Base-by-base conservation (phyloP, 2,113 vertebrate species). In the Cephalopholis sonnerati region DNA sequence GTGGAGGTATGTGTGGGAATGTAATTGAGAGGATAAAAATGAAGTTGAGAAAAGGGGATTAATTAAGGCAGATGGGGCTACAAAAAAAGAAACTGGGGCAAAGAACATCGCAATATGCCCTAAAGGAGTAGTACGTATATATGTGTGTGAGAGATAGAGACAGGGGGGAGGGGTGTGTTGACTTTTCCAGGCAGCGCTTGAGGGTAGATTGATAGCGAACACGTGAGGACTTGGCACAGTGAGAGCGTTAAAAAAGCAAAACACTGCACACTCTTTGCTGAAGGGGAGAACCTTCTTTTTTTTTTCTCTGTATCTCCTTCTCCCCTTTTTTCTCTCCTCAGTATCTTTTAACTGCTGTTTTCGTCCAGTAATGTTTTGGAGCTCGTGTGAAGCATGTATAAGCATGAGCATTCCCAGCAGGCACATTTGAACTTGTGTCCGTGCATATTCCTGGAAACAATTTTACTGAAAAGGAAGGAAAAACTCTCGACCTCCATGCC, bases 201-300 rank as follows among this genome's bases (percentile, higher is more conserved):
- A 67, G 48, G n/a, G 66, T 27, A 77, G 79, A 87, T 77, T 77
- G 90, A 89, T 69, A 79, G 87, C 48, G 11, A 59, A 82, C 92
- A 91, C 70, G 71, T 90, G 90, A 94, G 79, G 76, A 86, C 79
- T 91, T 91, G 82, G 92, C 86, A 87, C 59, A 82, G 27, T 44
- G n/a, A 71, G 50, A 50, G 55, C 64, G 51, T 64, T 29, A 65
- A 79, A 39, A 77, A 87, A 57, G 39, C 46, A 77, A 84, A 87
- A 88, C 78, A 79, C 55, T 20, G 50, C 48, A 62, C 50, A 75
- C 20, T 27, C 72, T 66, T 70, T 29, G 20, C 84, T 82, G 18
- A 59, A 72, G 82, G 61, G 32, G 46, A 82, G 29, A 84, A 61
- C 24, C 32, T 36, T 7, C n/a, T n/a, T 36, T 48, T 75, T 74